Conservation (phyloP, 2,113 vertebrate species). For the Cyprinodon tularosa region DNA sequence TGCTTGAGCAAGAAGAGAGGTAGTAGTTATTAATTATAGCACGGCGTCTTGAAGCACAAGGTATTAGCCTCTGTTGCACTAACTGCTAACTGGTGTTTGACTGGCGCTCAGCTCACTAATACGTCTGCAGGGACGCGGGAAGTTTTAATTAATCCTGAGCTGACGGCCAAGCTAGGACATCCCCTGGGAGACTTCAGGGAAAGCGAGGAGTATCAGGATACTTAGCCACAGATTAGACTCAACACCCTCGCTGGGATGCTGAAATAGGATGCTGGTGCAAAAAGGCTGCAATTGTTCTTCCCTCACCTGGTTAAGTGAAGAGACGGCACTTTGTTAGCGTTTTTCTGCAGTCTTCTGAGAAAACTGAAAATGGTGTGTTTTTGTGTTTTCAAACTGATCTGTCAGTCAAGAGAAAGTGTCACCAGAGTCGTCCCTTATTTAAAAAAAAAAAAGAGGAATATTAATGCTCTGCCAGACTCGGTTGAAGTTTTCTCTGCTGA, state of each 20-base stretch:
- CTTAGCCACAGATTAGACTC: conserved; percentile 76
- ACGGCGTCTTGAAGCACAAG: conserved; percentile 62
- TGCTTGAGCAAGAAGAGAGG: conserved; percentile 42
- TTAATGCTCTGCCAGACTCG: conserved; percentile 68
- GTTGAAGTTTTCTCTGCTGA: conserved; percentile 67
- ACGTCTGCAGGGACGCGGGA: conserved; percentile 83
- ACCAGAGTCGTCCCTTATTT: conserved; percentile 19
- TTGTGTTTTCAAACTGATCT: conserved; percentile 24
- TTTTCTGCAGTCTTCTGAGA: not conserved
- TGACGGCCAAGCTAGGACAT: conserved; percentile 89
- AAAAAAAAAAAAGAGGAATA: conserved; percentile 54
- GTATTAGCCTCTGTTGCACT: conserved; percentile 75
- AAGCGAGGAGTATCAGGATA: conserved; percentile 75
- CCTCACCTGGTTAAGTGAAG: conserved; percentile 31
- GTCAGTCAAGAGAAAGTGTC: conserved; percentile 49
- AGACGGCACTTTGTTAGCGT: not conserved
- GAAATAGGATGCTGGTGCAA: conserved; percentile 45
- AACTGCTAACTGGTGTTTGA: conserved; percentile 82
- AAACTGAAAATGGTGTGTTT: conserved; percentile 11
- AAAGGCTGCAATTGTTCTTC: conserved; percentile 39
- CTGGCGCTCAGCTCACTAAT: conserved; percentile 84
- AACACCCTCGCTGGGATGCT: conserved; percentile 58
- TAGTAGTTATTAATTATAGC: conserved; percentile 79
- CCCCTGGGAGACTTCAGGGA: conserved; percentile 82
- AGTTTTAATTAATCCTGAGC: conserved; percentile 96